Base-by-base conservation (phyloP, 2,113 vertebrate genomes). In the Malurus alboscapulatus region DNA sequence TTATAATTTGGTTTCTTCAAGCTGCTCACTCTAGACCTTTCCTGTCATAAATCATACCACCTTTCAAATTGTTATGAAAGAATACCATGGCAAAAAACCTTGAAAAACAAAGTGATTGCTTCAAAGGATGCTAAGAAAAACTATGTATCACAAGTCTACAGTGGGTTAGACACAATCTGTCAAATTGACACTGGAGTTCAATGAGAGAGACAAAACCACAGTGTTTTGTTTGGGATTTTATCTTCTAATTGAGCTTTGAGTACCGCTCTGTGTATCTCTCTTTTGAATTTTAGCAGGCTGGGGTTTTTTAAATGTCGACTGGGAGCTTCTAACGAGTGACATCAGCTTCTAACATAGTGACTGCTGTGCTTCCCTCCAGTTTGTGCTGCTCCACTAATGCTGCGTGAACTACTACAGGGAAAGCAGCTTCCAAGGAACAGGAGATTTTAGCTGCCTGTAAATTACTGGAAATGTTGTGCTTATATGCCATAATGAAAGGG, bases 381-480 rank as follows among this genome's bases (percentile, higher is more conserved):
- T 82, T 53, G 27, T 42, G 34, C 36, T 68, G 40, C 65, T 85
- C 30, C 53, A 53, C 63, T 63, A 36, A 55, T 30, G 48, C 45
- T 80, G 34, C 4, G 21, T 63, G 55, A 93, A 34, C 67, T 94
- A 48, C 91, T 85, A 48, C 19, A 62, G 55, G 47, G 42, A 78
- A 82, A 74, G 71, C 36, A 76, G 51, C 51, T 94, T 92, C 93
- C 90, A 94, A 91, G 45, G 95, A 94, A 65, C 2, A 9, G 75
- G 55, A 94, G 84, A 61, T 77, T 96, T 89, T 85, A 96, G 82
- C 55, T 92, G 77, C 51, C 82, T 79, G 75, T 80, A 90, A 93
- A 95, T 96, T 94, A 92, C 96, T 91, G 94, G 94, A 94, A 94
- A 94, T 77, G 89, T 73, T 80, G 91, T 88, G 84, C 57, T 90